phyloP scores from a whole-genome alignment of 2,888 invertebrate genomes.

The Beris morrisii region DNA sequence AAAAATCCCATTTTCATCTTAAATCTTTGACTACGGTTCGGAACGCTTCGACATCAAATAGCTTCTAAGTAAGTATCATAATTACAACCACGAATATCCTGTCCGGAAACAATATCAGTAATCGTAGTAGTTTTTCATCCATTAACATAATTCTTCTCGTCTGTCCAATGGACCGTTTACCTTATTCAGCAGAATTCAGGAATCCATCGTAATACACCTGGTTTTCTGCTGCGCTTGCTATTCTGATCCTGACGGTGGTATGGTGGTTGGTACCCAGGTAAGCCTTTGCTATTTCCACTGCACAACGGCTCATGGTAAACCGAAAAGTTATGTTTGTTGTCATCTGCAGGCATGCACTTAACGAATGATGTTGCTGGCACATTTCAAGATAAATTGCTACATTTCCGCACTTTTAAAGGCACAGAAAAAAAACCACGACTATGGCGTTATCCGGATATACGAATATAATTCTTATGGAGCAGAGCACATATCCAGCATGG shows the following conservation, averaged over 20 bases:
- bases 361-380: constrained; percentile 40
- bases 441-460: constrained; percentile 12
- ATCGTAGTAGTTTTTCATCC: constrained; percentile 10
- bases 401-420: constrained; percentile 36
- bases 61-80: too few relatives aligned
- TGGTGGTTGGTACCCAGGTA: neutral
- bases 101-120: too few relatives aligned
- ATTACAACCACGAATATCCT: too few relatives aligned
- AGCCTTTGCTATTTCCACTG: constrained; percentile 9
- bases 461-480: too few relatives aligned
- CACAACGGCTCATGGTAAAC: constrained; percentile 35
- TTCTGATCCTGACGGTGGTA: neutral
- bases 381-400: constrained; percentile 41
- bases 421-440: constrained; percentile 3
- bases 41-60: too few relatives aligned
- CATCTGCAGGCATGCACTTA: constrained; percentile 39
- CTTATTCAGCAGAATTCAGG: constrained; percentile 7
- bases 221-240: constrained; percentile 5
- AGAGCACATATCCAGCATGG: too few relatives aligned
- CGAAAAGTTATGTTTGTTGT: constrained; percentile 40
- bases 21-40: too few relatives aligned
- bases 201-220: constrained; percentile 17
- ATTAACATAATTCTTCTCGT: constrained; percentile 18
- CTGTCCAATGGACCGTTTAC: neutral
- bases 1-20: too few relatives aligned